Conservation (phyloP, 2,888 invertebrate species). For the Nineta flava region DNA sequence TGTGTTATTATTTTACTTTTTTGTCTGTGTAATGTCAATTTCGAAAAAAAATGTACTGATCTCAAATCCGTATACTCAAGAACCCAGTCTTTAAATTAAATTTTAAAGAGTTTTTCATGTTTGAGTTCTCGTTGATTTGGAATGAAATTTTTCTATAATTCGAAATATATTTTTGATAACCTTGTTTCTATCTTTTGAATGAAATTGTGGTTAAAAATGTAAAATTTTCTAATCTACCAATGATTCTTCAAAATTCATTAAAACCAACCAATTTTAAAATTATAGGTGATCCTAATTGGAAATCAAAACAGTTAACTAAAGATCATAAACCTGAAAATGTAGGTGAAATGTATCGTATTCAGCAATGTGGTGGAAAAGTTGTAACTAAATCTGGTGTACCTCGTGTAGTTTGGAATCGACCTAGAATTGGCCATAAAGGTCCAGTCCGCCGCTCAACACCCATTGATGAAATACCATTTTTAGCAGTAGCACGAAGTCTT, state of each 20-base stretch:
- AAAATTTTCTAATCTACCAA: no score
- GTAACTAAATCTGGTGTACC: constrained; percentile 70
- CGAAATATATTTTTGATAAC: no score
- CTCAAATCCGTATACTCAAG: not conserved
- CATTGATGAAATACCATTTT: constrained; percentile 86
- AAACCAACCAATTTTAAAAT: constrained; percentile 3
- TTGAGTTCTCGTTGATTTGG: no score
- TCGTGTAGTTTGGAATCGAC: constrained; percentile 94
- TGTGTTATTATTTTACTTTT: not conserved
- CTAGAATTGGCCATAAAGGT: constrained; percentile 66
- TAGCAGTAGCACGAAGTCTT: constrained; percentile 89
- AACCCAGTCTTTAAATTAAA: no score
- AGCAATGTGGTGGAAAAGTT: constrained; percentile 66
- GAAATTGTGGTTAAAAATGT: no score
- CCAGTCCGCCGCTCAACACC: constrained; percentile 80
- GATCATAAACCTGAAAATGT: constrained; percentile 93
- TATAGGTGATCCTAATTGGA: constrained; percentile 53
- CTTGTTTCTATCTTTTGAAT: no score
- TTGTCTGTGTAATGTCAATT: not conserved
- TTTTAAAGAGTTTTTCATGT: no score
- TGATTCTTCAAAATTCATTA: no score
- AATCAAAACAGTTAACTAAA: constrained; percentile 63
- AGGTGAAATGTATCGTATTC: constrained; percentile 70
- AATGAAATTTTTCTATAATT: no score
- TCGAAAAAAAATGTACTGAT: not conserved